Conservation (phyloP, 2,113 vertebrate species). For the Cercocebus atys region DNA sequence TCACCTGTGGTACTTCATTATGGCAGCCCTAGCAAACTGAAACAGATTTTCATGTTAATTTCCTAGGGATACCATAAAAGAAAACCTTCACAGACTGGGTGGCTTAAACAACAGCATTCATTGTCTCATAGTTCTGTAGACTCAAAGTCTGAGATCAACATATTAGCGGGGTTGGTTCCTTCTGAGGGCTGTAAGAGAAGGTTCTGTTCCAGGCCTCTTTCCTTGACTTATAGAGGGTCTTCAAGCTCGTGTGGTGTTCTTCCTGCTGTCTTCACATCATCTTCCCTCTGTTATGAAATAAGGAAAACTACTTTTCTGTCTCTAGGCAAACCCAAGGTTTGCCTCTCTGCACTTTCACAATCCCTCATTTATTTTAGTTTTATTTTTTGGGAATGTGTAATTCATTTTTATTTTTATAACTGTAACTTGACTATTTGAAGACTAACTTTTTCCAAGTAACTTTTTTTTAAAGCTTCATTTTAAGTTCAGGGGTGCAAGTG, state of each 20-base stretch:
- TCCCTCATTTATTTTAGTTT: not conserved
- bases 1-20: not conserved
- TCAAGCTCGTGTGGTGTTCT: not conserved
- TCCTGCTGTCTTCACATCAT: not conserved
- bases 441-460: constrained; percentile 46
- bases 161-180: not conserved
- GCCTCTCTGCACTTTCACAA: not conserved
- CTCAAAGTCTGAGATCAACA: not conserved
- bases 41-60: not conserved
- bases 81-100: not conserved
- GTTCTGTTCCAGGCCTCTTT: not conserved
- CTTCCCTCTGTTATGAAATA: not conserved
- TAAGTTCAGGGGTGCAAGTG: no score
- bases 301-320: not conserved
- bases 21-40: not conserved
- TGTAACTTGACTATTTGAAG: constrained; percentile 38
- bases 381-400: not conserved
- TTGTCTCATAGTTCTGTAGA: not conserved
- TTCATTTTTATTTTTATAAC: constrained; percentile 71
- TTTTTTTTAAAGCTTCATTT: not conserved
- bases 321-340: not conserved
- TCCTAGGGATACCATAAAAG: not conserved
- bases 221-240: not conserved
- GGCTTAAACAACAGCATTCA: not conserved
- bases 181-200: not conserved